Evolutionary conservation across 2,888 invertebrate genomes (phyloP), one percentile per base, ranked within the genome.

Genomic region (Anarsia innoxiella): DNA sequence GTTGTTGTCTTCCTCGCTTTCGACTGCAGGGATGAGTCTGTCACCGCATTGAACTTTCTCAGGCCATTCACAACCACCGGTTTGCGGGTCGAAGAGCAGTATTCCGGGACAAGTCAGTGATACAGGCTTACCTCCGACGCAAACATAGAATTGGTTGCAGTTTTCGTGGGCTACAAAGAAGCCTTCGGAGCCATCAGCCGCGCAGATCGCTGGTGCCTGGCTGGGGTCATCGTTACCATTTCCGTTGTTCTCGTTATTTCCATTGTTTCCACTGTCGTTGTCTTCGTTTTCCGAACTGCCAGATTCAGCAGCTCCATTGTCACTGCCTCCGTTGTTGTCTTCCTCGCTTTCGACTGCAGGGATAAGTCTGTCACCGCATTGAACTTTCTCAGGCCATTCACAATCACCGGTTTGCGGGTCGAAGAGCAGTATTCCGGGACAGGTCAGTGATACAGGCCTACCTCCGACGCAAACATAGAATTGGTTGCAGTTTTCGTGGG

Each of bases 71-170:
- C 72, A 73, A 15, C 37, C 37, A 28, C 60, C 41, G 1, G 16
- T 48, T 0, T 37, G 19, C 0, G 59, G 53, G 37, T 69, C 61
- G 42, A 52, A 72, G 4, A 61, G 31, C 8, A 66, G 49, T 11
- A 33, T 40, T 2, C 34, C 36, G 1, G 55, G 50, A 30, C 71
- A 72, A 4, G 3, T 28, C 3, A 51, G 2, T 0, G 53, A 31
- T 0, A 67, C 46, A 2, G 66, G 60, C 6, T 29, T n/a, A 4
- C 66, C 57, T 12, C 50, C n/a, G 9, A 11, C 23, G 19, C 71
- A 72, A 36, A 49, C 55, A 36, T 69, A 69, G 31, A 56, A 68
- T 33, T 55, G 40, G 27, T 60, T 56, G 41, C 69, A 70, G 14
- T 48, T 46, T 46, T 60, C 53, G 31, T 69, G 60, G 11, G 62